These are phyloP conservation scores for Nasonia vitripennis DNA, from an alignment of 1,140 invertebrate species.

Conservation along the genomic window DNA sequence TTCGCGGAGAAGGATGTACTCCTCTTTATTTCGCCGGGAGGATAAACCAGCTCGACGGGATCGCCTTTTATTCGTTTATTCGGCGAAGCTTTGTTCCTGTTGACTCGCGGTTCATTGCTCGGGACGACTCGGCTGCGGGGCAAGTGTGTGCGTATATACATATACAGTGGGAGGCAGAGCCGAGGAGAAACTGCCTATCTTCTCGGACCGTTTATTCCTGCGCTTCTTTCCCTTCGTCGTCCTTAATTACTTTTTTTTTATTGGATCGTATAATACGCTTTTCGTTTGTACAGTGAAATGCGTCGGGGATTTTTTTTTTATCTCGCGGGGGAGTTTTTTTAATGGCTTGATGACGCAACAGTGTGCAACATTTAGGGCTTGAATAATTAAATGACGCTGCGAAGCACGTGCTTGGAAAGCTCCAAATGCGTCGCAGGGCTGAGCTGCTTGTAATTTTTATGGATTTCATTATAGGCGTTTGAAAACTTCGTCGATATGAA, in stretches of 20 bases:
- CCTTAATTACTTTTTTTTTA: conserved; percentile 41
- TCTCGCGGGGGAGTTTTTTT: background rate
- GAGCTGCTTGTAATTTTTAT: background rate
- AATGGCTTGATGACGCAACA: background rate
- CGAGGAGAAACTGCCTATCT: conserved; percentile 21
- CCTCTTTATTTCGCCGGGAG: conserved; percentile 16
- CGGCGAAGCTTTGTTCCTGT: conserved; percentile 38
- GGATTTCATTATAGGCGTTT: background rate
- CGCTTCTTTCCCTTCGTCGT: background rate
- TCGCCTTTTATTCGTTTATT: conserved; percentile 45
- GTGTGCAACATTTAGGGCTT: background rate
- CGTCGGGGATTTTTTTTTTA: background rate
- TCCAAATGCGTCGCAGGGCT: too few relatives aligned
- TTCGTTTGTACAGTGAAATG: conserved; percentile 1
- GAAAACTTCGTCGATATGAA: too few relatives aligned
- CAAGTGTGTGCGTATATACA: background rate
- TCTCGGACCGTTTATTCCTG: background rate
- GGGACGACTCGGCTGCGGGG: background rate
- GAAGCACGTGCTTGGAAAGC: background rate
- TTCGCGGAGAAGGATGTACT: background rate
- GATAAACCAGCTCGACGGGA: conserved; percentile 25
- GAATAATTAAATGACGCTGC: background rate
- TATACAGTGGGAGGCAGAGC: background rate
- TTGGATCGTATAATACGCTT: conserved; percentile 1
- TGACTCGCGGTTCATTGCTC: conserved; percentile 44